phyloP scores from a whole-genome alignment of 2,888 invertebrate genomes.

The Lysandra bellargus region DNA sequence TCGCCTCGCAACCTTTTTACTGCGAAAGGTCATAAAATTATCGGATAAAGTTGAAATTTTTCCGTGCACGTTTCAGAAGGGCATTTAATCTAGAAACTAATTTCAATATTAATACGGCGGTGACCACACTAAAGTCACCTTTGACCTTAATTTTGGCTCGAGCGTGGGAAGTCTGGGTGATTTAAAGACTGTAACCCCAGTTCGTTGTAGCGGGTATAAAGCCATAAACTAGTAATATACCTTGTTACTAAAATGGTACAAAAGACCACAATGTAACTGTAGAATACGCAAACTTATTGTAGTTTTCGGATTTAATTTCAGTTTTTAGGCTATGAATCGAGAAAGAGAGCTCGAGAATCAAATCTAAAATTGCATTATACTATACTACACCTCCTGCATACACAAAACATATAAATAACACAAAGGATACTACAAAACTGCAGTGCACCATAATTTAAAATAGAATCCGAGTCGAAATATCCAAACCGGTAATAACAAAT shows the following conservation, averaged over 20 bases:
- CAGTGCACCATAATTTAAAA: constrained; percentile 9
- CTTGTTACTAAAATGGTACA: neutral
- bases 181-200: neutral
- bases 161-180: neutral
- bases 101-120: constrained; percentile 15
- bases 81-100: constrained; percentile 3
- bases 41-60: neutral
- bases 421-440: constrained; percentile 18
- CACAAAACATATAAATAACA: neutral
- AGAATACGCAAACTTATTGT: neutral
- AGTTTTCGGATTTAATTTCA: neutral
- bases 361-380: neutral
- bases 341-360: neutral
- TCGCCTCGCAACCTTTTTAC: constrained; percentile 10
- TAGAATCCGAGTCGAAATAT: constrained; percentile 18
- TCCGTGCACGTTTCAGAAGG: neutral
- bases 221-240: neutral
- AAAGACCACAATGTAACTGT: neutral
- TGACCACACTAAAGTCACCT: constrained; percentile 2
- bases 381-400: neutral
- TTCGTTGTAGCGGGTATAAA: neutral
- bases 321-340: neutral
- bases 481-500: constrained; percentile 22
- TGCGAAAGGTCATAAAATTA: constrained; percentile 11
- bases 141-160: constrained; percentile 5